These are phyloP conservation scores for Pithys albifrons DNA, from an alignment of 2,113 vertebrate species.

Conservation along the genomic window DNA sequence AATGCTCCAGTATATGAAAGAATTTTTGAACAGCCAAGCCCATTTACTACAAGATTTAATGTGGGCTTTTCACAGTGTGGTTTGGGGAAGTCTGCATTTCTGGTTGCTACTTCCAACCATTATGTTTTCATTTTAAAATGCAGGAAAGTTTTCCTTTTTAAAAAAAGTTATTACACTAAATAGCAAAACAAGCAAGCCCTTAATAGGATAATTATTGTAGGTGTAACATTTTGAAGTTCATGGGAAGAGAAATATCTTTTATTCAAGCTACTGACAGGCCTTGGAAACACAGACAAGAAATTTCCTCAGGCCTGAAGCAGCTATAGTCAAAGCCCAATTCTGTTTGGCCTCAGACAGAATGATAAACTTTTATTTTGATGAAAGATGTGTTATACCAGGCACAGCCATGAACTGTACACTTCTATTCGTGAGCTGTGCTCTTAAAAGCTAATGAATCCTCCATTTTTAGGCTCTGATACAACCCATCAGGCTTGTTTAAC, in stretches of 20 bases:
- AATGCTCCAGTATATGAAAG: not conserved
- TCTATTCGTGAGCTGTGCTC: not conserved
- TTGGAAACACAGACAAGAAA: not conserved
- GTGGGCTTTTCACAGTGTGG: not conserved
- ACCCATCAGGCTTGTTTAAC: not conserved
- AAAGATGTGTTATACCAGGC: not conserved
- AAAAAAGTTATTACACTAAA: not conserved
- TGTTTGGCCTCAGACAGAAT: not conserved
- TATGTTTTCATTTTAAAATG: not conserved
- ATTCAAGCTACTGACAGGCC: not conserved
- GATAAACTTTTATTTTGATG: not conserved
- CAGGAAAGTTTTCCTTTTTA: not conserved
- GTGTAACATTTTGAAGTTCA: not conserved
- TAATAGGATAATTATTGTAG: not conserved
- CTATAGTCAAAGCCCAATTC: not conserved
- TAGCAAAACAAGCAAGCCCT: not conserved
- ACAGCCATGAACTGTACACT: not conserved
- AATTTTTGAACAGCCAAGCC: slow-evolving; percentile 9
- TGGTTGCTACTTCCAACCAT: not conserved
- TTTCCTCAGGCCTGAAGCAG: not conserved
- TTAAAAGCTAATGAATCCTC: not conserved
- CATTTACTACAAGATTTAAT: slow-evolving; percentile 4
- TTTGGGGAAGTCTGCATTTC: not conserved
- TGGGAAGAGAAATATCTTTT: not conserved
- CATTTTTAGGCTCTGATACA: not conserved